A percentile compares a stretch with the other conserved stretches of the same genome.
phyloP scores from a whole-genome alignment of 2,888 invertebrate genomes.

The Calliphora vomitoria region DNA sequence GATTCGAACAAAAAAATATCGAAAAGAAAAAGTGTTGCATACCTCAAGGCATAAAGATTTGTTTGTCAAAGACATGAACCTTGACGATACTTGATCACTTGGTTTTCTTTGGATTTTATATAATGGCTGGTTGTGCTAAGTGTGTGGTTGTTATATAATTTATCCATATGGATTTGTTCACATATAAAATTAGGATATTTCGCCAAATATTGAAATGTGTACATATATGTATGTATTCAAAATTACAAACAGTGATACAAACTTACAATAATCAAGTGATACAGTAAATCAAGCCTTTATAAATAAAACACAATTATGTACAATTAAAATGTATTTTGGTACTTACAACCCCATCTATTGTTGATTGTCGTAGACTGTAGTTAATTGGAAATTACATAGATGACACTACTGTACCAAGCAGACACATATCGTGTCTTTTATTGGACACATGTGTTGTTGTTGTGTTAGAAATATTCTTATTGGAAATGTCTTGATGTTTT shows the following conservation, averaged over 20 bases:
- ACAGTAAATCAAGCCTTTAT: not conserved
- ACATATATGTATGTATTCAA: not conserved
- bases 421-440: conserved; percentile 42
- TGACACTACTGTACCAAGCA: conserved; percentile 30
- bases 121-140: too few species aligned
- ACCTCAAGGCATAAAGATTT: not conserved
- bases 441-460: conserved; percentile 59
- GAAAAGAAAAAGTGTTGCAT: conserved; percentile 5
- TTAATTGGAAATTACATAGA: conserved; percentile 32
- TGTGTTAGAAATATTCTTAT: conserved; percentile 48
- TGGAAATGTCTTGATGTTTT: conserved; percentile 54
- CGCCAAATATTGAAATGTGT: too few species aligned
- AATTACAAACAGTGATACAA: too few species aligned
- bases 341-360: conserved; percentile 55
- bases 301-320: not conserved
- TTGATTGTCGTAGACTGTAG: not conserved
- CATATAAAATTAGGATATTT: too few species aligned
- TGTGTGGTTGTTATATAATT: too few species aligned
- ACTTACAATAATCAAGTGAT: too few species aligned
- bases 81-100: not conserved
- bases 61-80: conserved; percentile 29
- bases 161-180: too few species aligned
- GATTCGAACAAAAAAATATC: not conserved
- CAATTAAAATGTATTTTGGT: not conserved
- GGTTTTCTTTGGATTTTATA: not conserved